These are phyloP conservation scores for Struthio camelus DNA, from an alignment of 2,113 vertebrate genomes.

Conservation along the genomic window DNA sequence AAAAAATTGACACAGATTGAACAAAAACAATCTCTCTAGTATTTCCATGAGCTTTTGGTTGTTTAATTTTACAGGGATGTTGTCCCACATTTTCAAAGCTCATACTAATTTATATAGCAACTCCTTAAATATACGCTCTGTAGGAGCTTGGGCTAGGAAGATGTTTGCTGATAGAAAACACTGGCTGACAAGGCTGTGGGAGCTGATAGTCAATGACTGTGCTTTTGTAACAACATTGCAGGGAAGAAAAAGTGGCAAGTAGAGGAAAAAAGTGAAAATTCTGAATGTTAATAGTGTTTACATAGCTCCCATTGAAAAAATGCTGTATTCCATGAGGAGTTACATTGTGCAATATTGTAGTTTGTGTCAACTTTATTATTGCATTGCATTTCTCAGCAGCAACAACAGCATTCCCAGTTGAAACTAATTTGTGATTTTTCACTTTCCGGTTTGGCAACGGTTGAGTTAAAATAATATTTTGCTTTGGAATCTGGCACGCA, in stretches of 20 bases:
- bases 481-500: conserved; percentile 15
- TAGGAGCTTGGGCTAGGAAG: neutral
- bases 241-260: neutral
- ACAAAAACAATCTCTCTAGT: neutral
- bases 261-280: neutral
- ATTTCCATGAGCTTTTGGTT: neutral
- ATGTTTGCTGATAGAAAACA: conserved; percentile 12
- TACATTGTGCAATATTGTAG: neutral
- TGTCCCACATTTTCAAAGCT: conserved; percentile 6
- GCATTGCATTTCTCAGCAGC: neutral
- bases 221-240: neutral
- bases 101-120: neutral
- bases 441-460: conserved; percentile 10
- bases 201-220: neutral
- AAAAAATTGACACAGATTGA: neutral
- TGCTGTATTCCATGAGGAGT: neutral
- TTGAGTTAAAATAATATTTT: conserved; percentile 34
- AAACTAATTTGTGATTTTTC: conserved; percentile 3
- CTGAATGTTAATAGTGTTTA: neutral
- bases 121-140: neutral
- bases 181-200: neutral
- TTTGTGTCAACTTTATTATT: neutral
- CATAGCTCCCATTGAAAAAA: neutral
- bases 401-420: neutral
- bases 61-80: conserved; percentile 5